A percentile compares a stretch with the other conserved stretches of the same genome.
phyloP scores from a whole-genome alignment of 2,113 vertebrate genomes.

The Calyptommatus sinebrachiatus region DNA sequence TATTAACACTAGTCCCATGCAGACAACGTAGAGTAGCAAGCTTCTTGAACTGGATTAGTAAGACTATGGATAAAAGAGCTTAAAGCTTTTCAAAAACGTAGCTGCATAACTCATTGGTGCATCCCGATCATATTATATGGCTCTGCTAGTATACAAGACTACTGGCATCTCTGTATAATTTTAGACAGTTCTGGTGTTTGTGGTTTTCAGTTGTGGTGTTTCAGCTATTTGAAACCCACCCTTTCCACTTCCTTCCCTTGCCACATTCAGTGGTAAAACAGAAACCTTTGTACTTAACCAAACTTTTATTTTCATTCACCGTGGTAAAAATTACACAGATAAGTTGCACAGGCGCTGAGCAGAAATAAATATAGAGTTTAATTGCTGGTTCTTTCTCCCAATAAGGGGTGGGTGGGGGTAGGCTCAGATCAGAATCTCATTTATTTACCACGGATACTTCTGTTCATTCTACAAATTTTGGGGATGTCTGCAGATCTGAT shows the following conservation, averaged over 20 bases:
- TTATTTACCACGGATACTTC: conserved; percentile 52
- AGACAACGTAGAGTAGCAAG: too few relatives aligned
- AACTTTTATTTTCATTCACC: conserved; percentile 62
- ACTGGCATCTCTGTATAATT: conserved; percentile 47
- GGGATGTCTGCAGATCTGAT: conserved; percentile 49
- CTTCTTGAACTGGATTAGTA: too few relatives aligned
- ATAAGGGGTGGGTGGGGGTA: conserved; percentile 26
- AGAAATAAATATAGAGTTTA: conserved; percentile 59
- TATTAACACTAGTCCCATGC: too few relatives aligned
- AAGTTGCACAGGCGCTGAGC: conserved; percentile 47
- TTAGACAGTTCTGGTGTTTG: conserved; percentile 42
- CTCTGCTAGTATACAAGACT: conserved; percentile 16
- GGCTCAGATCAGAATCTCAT: conserved; percentile 54
- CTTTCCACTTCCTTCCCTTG: conserved; percentile 58
- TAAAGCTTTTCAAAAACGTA: background rate
- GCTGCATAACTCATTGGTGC: background rate
- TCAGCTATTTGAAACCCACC: conserved; percentile 50
- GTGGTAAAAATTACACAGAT: conserved; percentile 57
- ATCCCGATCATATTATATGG: background rate
- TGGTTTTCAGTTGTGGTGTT: conserved; percentile 45
- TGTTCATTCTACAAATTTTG: conserved; percentile 55
- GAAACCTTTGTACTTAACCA: conserved; percentile 64
- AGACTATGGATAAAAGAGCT: too few relatives aligned
- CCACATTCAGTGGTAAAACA: conserved; percentile 47
- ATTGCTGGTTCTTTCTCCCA: conserved; percentile 52